These are phyloP conservation scores for Nemotelus nigrinus DNA, from an alignment of 2,888 invertebrate genomes.

Conservation along the genomic window DNA sequence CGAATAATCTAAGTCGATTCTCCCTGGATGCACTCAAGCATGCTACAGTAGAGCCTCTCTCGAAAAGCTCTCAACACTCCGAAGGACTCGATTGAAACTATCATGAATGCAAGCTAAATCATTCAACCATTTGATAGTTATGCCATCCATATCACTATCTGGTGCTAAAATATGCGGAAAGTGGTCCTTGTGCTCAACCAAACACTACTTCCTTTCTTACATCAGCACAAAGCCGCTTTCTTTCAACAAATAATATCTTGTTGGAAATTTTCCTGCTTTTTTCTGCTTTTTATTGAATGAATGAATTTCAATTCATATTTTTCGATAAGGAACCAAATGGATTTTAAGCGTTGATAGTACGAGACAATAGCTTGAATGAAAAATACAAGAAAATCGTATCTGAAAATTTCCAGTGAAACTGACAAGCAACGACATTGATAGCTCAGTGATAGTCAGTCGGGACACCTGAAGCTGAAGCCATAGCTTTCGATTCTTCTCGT, in stretches of 20 bases:
- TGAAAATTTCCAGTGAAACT: not conserved
- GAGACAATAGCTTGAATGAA: not conserved
- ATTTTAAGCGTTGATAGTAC: not conserved
- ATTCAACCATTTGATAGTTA: slow-evolving; percentile 8
- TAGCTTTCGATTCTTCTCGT: too few species aligned
- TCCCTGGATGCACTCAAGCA: too few species aligned
- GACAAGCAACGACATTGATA: slow-evolving; percentile 1
- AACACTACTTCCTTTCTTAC: not conserved
- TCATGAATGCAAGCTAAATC: too few species aligned
- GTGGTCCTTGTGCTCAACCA: not conserved
- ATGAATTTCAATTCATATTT: not conserved
- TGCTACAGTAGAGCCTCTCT: too few species aligned
- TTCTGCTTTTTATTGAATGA: not conserved
- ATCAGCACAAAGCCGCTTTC: not conserved
- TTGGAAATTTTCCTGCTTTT: not conserved
- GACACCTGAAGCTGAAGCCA: too few species aligned
- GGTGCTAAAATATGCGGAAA: slow-evolving; percentile 5
- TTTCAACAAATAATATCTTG: not conserved
- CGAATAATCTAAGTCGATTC: too few species aligned
- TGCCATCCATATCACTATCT: slow-evolving; percentile 9
- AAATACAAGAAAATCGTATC: not conserved
- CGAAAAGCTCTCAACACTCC: too few species aligned
- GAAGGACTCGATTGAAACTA: too few species aligned
- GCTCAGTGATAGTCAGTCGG: not conserved
- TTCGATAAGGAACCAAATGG: not conserved